phyloP scores from a whole-genome alignment of 2,797 vertebrate species.

The Leptodactylus fallax region DNA sequence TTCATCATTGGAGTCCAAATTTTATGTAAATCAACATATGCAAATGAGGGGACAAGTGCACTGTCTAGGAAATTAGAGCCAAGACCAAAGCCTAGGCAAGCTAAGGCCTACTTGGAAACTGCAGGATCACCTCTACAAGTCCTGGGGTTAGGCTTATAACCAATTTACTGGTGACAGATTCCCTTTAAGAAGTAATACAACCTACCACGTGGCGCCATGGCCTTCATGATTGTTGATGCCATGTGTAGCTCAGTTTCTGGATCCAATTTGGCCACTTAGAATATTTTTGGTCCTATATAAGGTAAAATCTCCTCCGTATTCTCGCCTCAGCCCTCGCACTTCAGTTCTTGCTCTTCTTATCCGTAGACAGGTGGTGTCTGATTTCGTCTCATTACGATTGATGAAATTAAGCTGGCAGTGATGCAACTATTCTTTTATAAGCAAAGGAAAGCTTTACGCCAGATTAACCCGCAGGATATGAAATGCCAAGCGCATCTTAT shows the following conservation, averaged over 20 bases:
- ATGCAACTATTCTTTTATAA: slow-evolving; percentile 47
- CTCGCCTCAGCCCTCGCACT: not conserved
- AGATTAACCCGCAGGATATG: slow-evolving; percentile 31
- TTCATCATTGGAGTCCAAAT: too few relatives aligned
- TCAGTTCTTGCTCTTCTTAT: slow-evolving; percentile 7
- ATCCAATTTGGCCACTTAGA: not conserved
- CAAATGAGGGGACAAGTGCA: too few relatives aligned
- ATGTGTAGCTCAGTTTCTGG: not conserved
- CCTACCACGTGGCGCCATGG: too few relatives aligned
- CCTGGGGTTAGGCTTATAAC: too few relatives aligned
- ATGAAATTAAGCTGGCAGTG: slow-evolving; percentile 26
- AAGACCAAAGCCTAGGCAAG: too few relatives aligned
- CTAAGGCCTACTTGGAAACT: too few relatives aligned
- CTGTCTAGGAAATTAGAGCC: too few relatives aligned
- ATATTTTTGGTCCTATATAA: not conserved
- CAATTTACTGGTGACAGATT: too few relatives aligned
- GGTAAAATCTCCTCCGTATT: not conserved
- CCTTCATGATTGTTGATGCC: too few relatives aligned
- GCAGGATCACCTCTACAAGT: too few relatives aligned
- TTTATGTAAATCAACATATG: too few relatives aligned
- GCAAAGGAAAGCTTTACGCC: slow-evolving; percentile 24
- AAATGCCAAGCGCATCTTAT: slow-evolving; percentile 5
- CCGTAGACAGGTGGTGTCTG: slow-evolving; percentile 38
- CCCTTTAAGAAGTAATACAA: too few relatives aligned
- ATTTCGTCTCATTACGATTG: slow-evolving; percentile 37